These are phyloP conservation scores for Psophia crepitans DNA, from an alignment of 2,113 vertebrate genomes.

Conservation along the genomic window DNA sequence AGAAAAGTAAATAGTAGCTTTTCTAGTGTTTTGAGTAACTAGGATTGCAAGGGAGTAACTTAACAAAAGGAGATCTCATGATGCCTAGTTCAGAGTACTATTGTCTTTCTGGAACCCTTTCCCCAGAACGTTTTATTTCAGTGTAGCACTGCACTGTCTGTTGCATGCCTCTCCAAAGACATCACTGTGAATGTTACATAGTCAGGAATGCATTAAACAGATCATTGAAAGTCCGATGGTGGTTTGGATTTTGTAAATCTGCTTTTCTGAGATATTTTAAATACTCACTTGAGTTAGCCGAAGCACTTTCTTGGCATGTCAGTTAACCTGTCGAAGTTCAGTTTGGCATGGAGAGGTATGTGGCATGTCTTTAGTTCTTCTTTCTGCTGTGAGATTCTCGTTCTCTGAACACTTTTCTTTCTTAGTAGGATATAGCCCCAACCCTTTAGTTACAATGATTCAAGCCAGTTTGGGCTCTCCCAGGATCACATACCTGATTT, in stretches of 20 bases:
- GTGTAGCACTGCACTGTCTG: not conserved
- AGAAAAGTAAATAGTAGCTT: slow-evolving; percentile 19
- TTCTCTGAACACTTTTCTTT: not conserved
- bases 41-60: slow-evolving; percentile 13
- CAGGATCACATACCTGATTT: not conserved
- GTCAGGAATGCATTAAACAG: not conserved
- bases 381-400: not conserved
- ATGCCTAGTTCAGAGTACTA: not conserved
- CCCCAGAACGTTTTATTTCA: not conserved
- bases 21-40: slow-evolving; percentile 8
- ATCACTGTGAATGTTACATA: not conserved
- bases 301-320: not conserved
- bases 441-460: not conserved
- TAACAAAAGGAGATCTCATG: not conserved
- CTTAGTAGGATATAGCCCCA: not conserved
- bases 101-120: not conserved
- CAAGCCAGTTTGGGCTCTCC: not conserved
- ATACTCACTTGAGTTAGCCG: not conserved
- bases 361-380: not conserved
- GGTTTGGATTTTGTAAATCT: not conserved
- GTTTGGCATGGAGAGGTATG: not conserved
- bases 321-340: not conserved
- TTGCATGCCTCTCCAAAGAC: not conserved
- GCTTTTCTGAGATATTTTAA: not conserved
- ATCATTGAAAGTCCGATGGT: not conserved